Base-by-base conservation (phyloP, 2,797 vertebrate genomes). In the Morus bassanus region DNA sequence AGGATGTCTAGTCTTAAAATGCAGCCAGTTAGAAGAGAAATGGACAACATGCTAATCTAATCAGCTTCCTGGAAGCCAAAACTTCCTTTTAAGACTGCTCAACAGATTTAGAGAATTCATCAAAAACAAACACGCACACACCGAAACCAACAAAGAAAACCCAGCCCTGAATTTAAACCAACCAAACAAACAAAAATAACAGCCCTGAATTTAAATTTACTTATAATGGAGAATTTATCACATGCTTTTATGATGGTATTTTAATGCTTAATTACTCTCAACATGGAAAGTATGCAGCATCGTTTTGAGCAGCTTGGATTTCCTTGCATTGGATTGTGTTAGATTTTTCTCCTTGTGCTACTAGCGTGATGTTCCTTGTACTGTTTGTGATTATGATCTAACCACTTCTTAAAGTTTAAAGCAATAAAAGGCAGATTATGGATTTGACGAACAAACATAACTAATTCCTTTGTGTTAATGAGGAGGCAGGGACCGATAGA, bases 11-110 rank as follows among this genome's bases (percentile, higher is more conserved):
- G 24, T 61, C 35, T 50, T 72, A 68, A 60, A 88, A 77, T 33
- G 10, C 31, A 82, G 35, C 10, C 13, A 13, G 2, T 37, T 63
- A 37, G 39, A 60, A 64, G 7, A 35, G 15, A 75, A 88, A 60
- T 8, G 6, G 33, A n/a, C 24, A 79, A 23, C 0, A 2, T 9
- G 27, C 3, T 77, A 22, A 48, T 60, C 7, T 15, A n/a, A 61
- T 45, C 54, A 53, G 43, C 7, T 9, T 53, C 28, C 77, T 43
- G 8, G 11, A 92, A 85, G 3, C 18, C 24, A 27, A 67, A 64
- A 30, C 2, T 46, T 57, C 27, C 10, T 65, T 69, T 33, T 39
- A n/a, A 16, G 25, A 61, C 19, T 33, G 3, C 14, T 43, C 7
- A 54, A 28, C 9, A 14, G 25, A 70, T 59, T 89, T 51, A 48